Base-by-base conservation (phyloP, 30 jellyfish, hydroid and myxozoan genomes). In the Aurelia aurita region DNA sequence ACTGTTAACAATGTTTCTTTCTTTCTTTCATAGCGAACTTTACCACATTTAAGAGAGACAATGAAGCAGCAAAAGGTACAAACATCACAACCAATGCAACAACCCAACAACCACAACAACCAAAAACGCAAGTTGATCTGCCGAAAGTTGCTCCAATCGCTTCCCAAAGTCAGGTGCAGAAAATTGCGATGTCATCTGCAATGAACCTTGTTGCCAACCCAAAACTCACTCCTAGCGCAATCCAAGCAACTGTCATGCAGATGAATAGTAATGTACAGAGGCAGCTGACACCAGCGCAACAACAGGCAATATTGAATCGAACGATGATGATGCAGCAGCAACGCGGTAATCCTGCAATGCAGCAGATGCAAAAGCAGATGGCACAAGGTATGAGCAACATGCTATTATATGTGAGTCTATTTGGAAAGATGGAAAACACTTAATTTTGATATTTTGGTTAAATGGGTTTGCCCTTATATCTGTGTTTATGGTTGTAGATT, bases 31-130 rank as follows among this genome's bases (percentile, higher is more conserved):
- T 80, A 94, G 99, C 84, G 86, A 88, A 94, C 99, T 8, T 78
- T 94, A 47, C 99, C 99, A 16, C 97, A 94, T 73, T 73, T 94
- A 44, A 47, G 99, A 58, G 99, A 94, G 26, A 94, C 95, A 7
- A 89, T 94, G 81, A 94, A 94, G 31, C 97, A 89, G 84, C 97
- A 94, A 85, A 88, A 88, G 67, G 82, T 74, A 12, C 97, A 82
- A 68, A 73, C 95, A 7, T 20, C 84, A 57, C 91, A 54, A 21
- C 84, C 79, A 31, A 8, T 44, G 45, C 84, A 51, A 46, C 67
- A 47, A 47, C 16, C 95, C 0, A 89, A 43, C 8, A 18, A 45
- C 88, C 51, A 53, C 94, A 76, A 76, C 75, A 21, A 49, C 58
- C 44, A 27, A 72, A 70, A 66, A 26, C 23, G 27, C 88, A 88